These are phyloP conservation scores for Mohoua ochrocephala DNA, from an alignment of 2,113 vertebrate species.

Conservation along the genomic window DNA sequence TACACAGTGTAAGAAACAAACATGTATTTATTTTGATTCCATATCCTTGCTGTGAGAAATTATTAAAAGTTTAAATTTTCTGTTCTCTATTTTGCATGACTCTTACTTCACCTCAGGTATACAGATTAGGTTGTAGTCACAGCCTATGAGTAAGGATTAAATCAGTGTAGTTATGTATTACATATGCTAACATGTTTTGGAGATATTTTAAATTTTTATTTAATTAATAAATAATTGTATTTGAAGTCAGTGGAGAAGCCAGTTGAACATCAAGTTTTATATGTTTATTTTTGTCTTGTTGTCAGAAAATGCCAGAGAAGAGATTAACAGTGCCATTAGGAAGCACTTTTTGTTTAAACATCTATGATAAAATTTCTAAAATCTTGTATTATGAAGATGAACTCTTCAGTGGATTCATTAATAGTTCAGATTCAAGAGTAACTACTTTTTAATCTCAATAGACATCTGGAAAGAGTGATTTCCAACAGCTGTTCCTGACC, in stretches of 20 bases:
- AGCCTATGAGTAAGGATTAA: slow-evolving; percentile 21
- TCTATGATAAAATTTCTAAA: background rate
- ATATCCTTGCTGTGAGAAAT: background rate
- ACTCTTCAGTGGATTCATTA: background rate
- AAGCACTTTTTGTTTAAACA: background rate
- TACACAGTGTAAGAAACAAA: background rate
- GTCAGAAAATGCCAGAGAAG: background rate
- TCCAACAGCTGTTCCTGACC: background rate
- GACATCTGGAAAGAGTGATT: background rate
- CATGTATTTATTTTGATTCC: background rate
- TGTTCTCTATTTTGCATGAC: background rate
- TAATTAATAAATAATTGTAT: background rate
- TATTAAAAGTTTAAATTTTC: background rate
- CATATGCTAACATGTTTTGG: slow-evolving; percentile 66
- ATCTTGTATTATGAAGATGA: background rate
- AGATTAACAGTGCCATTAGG: background rate
- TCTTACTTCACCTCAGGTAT: background rate
- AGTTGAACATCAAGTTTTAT: background rate
- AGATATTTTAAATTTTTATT: slow-evolving; percentile 9
- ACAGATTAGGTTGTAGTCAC: background rate
- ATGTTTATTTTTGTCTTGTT: background rate
- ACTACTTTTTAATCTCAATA: background rate
- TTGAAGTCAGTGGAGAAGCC: background rate
- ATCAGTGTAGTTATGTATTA: slow-evolving; percentile 71
- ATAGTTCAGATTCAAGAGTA: background rate